Evolutionary conservation across 2,888 invertebrate species (phyloP).

Genomic region (Cosmia trapezina): DNA sequence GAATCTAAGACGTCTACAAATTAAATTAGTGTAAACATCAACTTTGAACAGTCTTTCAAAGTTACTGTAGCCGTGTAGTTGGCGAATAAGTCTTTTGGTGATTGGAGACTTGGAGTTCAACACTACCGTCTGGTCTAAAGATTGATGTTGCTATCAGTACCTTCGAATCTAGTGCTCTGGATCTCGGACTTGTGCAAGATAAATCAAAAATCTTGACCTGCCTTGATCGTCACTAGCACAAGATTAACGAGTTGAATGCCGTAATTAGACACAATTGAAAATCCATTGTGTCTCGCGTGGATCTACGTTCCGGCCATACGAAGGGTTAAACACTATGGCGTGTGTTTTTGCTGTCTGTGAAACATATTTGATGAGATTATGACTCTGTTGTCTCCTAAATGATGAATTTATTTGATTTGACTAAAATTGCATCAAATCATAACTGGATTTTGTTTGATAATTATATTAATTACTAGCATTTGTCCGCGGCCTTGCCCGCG

Average conservation of each 20-base stretch:
- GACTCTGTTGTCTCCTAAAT: neutral
- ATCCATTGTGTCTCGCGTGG: too few species aligned
- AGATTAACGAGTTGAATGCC: too few species aligned
- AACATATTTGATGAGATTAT: neutral
- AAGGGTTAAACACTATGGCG: too few species aligned
- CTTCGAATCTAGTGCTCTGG: neutral
- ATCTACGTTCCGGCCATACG: too few species aligned
- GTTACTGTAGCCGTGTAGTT: conserved; percentile 4
- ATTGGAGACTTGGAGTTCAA: neutral
- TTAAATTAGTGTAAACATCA: conserved; percentile 1
- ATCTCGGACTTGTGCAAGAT: neutral
- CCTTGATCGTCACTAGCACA: conserved; percentile 1
- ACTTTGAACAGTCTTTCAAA: neutral
- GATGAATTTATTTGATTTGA: neutral
- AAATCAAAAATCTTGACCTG: conserved; percentile 18
- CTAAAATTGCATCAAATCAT: neutral
- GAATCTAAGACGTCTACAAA: neutral
- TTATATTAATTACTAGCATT: neutral
- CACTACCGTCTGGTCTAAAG: neutral
- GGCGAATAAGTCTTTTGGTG: neutral
- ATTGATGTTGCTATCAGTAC: neutral
- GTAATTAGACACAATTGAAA: too few species aligned
- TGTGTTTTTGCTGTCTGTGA: neutral
- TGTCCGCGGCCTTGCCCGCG: too few species aligned
- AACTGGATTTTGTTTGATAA: neutral